Evolutionary conservation across 2,888 invertebrate species (phyloP).

Genomic region (Daptonema setosum): DNA sequence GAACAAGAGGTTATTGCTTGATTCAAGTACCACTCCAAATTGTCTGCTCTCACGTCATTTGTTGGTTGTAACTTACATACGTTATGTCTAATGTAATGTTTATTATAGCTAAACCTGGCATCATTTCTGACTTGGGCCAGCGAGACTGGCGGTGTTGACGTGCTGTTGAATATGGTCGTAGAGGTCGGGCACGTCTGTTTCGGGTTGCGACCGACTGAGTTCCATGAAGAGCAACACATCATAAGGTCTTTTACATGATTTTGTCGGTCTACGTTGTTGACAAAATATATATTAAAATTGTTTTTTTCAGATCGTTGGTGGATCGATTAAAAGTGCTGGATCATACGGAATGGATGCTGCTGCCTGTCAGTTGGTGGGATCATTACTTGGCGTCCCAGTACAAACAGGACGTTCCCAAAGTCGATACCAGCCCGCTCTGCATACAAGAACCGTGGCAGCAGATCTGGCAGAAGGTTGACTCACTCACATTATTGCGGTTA

Average conservation of each 20-base stretch:
- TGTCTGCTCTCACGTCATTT: neutral
- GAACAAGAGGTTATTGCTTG: neutral
- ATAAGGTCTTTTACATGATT: neutral
- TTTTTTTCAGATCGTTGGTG: neutral
- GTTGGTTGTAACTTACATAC: neutral
- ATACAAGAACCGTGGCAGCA: neutral
- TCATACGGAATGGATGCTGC: neutral
- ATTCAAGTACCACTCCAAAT: neutral
- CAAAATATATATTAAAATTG: no score
- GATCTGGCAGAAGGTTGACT: neutral
- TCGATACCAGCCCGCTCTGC: neutral
- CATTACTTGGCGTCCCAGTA: neutral
- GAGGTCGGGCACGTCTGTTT: neutral
- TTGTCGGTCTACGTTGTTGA: neutral
- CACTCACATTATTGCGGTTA: neutral
- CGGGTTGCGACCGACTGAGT: neutral
- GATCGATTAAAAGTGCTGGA: neutral
- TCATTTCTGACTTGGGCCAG: neutral
- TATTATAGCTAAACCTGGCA: neutral
- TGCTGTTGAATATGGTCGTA: neutral
- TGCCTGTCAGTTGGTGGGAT: neutral
- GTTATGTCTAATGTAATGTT: neutral
- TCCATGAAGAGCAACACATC: neutral
- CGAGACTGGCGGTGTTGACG: neutral
- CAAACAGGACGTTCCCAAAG: neutral